Base-by-base conservation (phyloP, 2,113 vertebrate genomes). In the Chitala chitala region DNA sequence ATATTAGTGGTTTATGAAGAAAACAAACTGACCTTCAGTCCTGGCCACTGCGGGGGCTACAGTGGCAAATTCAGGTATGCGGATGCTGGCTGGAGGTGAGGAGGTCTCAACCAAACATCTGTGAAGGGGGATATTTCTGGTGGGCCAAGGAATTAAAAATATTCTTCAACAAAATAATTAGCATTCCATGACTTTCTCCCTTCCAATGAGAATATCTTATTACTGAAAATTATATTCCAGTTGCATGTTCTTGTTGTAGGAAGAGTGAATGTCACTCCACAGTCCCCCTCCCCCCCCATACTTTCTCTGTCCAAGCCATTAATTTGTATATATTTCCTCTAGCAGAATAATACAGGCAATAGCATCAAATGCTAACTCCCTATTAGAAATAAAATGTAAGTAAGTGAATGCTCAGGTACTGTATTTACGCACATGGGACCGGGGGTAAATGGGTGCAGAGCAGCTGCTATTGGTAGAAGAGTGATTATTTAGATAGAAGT, bases 1-100 rank as follows among this genome's bases (percentile, higher is more conserved):
- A 56, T 55, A 71, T 85, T 83, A 82, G 80, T 75, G 65, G 73
- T 75, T 69, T 51, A 65, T 51, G 26, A 36, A 63, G 24, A 64
- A 64, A 63, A 65, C 42, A 50, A 64, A 46, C 64, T 44, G 24
- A 38, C 26, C 29, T 51, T 63, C 46, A 36, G 31, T 31, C 42
- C 46, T 3, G 38, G 44, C 58, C 29, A 24, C 42, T 51, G 64
- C 17, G 42, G 56, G 58, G 59, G 33, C 36, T 51, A 50, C 10
- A 26, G n/a, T 22, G 26, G 29, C 36, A 22, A n/a, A 33, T 31
- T 51, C 44, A 24, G 48, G 72, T 73, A 73, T 48, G 46, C 42
- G 63, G 54, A 58, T 13, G 22, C 26, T 17, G 48, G 46, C 5
- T 8, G 29, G 48, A 29, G 46, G 68, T 69, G 63, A 38, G 64